phyloP scores from a whole-genome alignment of 2,113 vertebrate species.

The Pao palembangensis region DNA sequence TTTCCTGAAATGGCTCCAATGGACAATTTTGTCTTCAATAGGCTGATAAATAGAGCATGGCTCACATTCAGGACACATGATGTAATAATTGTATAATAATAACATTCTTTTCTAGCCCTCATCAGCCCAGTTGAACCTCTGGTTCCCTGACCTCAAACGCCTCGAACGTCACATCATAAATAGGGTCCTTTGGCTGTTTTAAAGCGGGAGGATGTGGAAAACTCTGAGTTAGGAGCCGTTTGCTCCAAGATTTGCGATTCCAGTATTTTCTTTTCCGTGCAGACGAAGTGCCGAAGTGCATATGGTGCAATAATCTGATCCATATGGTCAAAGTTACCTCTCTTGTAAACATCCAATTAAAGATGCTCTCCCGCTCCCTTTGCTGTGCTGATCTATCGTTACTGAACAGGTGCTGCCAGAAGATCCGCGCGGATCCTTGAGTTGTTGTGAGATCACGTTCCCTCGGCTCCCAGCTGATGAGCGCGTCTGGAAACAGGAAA shows the following conservation, averaged over 20 bases:
- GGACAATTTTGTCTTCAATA: constrained; percentile 11
- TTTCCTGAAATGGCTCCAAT: constrained; percentile 16
- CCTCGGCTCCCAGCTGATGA: too few species aligned
- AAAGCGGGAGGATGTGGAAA: constrained; percentile 5
- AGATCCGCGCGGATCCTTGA: neutral
- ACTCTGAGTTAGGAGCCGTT: constrained; percentile 13
- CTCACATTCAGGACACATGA: neutral
- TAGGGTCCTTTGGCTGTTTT: neutral
- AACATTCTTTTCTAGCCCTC: neutral
- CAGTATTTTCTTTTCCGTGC: neutral
- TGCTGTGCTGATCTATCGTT: constrained; percentile 57
- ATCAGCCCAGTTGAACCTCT: constrained; percentile 3
- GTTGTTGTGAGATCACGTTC: neutral
- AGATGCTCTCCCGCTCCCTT: constrained; percentile 44
- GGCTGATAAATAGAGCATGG: constrained; percentile 16
- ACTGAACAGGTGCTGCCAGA: constrained; percentile 55
- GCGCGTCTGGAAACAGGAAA: too few species aligned
- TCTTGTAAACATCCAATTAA: constrained; percentile 67
- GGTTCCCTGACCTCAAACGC: neutral
- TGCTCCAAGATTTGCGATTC: constrained; percentile 13
- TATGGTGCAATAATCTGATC: constrained; percentile 55
- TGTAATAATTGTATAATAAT: constrained; percentile 10
- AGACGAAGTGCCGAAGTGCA: constrained; percentile 26
- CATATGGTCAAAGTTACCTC: constrained; percentile 54
- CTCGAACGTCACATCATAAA: neutral